Percentiles rank a stretch among this genome's conserved stretches.
Evolutionary conservation across 23 tunicate species (phyloP).

Genomic region (Clavelina lepadiformis): DNA sequence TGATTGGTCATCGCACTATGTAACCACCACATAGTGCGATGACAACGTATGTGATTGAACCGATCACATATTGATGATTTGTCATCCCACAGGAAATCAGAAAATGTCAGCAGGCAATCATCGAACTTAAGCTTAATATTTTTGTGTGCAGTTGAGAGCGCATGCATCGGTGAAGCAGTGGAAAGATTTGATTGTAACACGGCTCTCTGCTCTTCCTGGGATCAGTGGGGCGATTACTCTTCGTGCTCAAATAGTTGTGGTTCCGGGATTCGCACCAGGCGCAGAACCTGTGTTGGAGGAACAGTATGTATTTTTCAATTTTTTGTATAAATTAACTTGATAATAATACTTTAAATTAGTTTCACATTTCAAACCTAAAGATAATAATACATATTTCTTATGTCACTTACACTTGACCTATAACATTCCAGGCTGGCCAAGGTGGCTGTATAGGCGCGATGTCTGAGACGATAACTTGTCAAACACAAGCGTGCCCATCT

Average conservation of each 20-base stretch:
- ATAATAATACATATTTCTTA: not conserved
- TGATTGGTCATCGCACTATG: too few species aligned
- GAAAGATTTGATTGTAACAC: slow-evolving; percentile 45
- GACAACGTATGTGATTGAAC: too few species aligned
- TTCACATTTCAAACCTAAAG: too few species aligned
- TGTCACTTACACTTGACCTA: too few species aligned
- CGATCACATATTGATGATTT: too few species aligned
- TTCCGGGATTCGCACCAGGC: slow-evolving; percentile 46
- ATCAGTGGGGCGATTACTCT: slow-evolving; percentile 43
- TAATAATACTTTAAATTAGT: too few species aligned
- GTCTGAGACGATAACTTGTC: slow-evolving; percentile 7
- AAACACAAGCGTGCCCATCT: slow-evolving; percentile 22
- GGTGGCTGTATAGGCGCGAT: slow-evolving; percentile 38
- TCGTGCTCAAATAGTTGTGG: slow-evolving; percentile 56
- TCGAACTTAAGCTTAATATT: not conserved
- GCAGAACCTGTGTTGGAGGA: slow-evolving; percentile 59
- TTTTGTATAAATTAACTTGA: too few species aligned
- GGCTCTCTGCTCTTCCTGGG: slow-evolving; percentile 49
- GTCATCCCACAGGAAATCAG: too few species aligned
- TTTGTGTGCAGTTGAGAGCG: slow-evolving; percentile 10
- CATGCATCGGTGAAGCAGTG: slow-evolving; percentile 40
- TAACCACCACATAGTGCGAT: too few species aligned
- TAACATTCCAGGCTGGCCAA: slow-evolving; percentile 12
- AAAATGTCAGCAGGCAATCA: too few species aligned
- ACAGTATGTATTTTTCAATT: slow-evolving; percentile 11